These are phyloP conservation scores for Columba guinea DNA, from an alignment of 2,797 vertebrate species.

Conservation along the genomic window DNA sequence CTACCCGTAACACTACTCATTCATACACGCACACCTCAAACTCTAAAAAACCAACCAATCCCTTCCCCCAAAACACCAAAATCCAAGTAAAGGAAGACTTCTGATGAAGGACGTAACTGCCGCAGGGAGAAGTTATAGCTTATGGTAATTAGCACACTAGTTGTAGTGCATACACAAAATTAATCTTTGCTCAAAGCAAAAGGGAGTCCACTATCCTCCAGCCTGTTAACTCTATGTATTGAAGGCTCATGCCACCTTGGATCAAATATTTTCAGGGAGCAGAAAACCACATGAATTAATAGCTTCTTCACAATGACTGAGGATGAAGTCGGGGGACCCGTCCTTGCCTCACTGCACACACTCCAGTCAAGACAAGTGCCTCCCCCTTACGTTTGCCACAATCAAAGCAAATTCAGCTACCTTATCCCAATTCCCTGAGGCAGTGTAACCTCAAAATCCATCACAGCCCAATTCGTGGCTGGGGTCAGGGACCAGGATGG, in stretches of 20 bases:
- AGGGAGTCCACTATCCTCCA: neutral
- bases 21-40: neutral
- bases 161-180: neutral
- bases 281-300: neutral
- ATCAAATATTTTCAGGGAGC: neutral
- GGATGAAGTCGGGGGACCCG: neutral
- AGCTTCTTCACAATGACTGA: rapidly evolving
- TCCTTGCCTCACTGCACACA: rapidly evolving
- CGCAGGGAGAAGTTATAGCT: neutral
- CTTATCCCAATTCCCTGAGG: neutral
- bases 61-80: neutral
- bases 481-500: neutral
- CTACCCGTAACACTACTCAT: neutral
- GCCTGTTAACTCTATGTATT: neutral
- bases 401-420: neutral
- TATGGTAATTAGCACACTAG: rapidly evolving
- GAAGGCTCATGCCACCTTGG: neutral
- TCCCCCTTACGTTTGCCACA: neutral
- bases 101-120: neutral
- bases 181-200: neutral
- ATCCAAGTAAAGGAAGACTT: neutral
- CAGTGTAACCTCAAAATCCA: rapidly evolving
- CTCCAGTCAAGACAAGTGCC: neutral
- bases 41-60: neutral
- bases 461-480: neutral